phyloP scores from a whole-genome alignment of 64 coral and sea anemone species.

The Platygyra sinensis region DNA sequence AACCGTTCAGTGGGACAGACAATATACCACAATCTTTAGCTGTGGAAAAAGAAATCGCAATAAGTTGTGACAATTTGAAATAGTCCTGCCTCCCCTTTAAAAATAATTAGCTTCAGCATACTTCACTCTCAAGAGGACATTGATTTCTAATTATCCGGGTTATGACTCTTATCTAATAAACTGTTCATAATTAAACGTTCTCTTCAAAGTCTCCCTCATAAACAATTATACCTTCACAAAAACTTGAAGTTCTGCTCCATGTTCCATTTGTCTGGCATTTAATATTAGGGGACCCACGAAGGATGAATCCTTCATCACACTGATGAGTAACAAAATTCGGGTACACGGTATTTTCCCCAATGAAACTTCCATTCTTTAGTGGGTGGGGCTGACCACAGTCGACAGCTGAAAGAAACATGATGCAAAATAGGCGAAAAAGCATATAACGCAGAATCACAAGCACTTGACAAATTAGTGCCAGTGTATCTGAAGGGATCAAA shows the following conservation, averaged over 20 bases:
- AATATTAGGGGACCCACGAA: conserved; percentile 26
- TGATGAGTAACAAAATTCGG: conserved; percentile 36
- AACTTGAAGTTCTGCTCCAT: conserved; percentile 7
- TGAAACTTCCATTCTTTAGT: conserved; percentile 31
- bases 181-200: too few species aligned
- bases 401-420: conserved; percentile 7
- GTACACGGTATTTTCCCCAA: conserved; percentile 39
- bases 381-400: conserved; percentile 33
- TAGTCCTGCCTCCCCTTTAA: too few species aligned
- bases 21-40: conserved; percentile 53
- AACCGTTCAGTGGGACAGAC: conserved; percentile 40
- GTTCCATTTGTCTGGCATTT: conserved; percentile 31
- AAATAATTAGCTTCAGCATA: too few species aligned
- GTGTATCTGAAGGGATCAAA: too few species aligned
- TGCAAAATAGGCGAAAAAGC: too few species aligned
- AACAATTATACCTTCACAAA: background rate
- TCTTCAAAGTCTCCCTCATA: too few species aligned
- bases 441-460: too few species aligned
- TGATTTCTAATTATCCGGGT: too few species aligned
- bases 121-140: too few species aligned
- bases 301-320: conserved; percentile 55
- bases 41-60: background rate
- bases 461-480: too few species aligned
- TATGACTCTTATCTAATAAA: too few species aligned
- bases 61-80: background rate